These are phyloP conservation scores for Aspidoscelis tigris DNA, from an alignment of 2,113 vertebrate species.

Conservation along the genomic window DNA sequence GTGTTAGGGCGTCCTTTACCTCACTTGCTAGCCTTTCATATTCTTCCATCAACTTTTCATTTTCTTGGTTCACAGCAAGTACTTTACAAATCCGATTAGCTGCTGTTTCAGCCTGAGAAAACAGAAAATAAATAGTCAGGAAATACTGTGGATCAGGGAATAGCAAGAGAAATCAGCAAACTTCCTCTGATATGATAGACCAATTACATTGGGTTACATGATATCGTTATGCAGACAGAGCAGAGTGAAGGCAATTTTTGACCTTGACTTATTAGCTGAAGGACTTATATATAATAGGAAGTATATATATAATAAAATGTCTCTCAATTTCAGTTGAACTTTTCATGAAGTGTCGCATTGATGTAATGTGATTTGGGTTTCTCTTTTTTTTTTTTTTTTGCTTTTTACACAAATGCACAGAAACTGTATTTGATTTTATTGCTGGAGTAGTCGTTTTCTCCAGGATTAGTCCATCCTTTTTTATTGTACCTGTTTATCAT, in stretches of 20 bases:
- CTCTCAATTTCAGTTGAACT: not conserved
- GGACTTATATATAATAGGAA: not conserved
- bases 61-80: slow-evolving; percentile 98
- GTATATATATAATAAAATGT: not conserved
- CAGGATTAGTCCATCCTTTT: not conserved
- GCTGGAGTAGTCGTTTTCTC: not conserved
- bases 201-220: not conserved
- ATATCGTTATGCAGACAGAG: not conserved
- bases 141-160: too few relatives aligned
- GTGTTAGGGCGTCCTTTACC: slow-evolving; percentile 77
- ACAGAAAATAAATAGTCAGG: slow-evolving; percentile 60
- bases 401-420: not conserved
- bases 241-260: not conserved
- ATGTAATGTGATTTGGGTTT: not conserved
- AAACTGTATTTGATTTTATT: not conserved
- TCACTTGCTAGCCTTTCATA: slow-evolving; percentile 98
- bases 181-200: not conserved
- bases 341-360: not conserved
- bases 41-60: slow-evolving; percentile 98
- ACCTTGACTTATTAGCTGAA: not conserved
- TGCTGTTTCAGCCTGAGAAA: slow-evolving; percentile 95
- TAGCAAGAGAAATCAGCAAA: too few relatives aligned
- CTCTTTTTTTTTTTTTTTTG: not conserved
- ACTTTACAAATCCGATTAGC: slow-evolving; percentile 99
- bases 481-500: not conserved